These are phyloP conservation scores for Turdus rufiventris DNA, from an alignment of 2,113 vertebrate species.

Conservation along the genomic window DNA sequence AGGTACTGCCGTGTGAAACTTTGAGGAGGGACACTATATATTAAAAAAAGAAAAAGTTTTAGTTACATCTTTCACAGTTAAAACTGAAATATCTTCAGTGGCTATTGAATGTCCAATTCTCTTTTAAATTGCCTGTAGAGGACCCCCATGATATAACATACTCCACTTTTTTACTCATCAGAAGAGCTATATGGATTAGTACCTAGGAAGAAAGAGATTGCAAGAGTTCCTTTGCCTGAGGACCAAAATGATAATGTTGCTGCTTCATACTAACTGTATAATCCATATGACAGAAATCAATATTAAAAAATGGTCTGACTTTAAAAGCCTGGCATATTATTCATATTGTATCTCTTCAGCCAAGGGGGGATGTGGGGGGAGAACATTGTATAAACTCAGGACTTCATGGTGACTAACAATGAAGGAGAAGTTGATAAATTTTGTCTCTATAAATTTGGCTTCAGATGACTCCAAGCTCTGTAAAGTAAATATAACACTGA, in stretches of 20 bases:
- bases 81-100: background rate
- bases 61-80: background rate
- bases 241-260: background rate
- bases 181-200: background rate
- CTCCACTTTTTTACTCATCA: background rate
- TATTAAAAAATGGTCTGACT: background rate
- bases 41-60: background rate
- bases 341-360: background rate
- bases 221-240: background rate
- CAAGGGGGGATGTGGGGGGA: rapidly evolving
- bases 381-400: background rate
- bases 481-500: background rate
- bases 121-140: background rate
- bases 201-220: background rate
- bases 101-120: background rate
- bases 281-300: background rate
- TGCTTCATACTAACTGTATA: background rate
- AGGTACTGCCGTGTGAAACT: background rate
- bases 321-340: background rate
- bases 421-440: background rate
- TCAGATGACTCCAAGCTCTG: background rate
- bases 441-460: background rate
- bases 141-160: background rate
- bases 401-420: background rate
- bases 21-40: background rate